phyloP scores from a whole-genome alignment of 2,113 vertebrate species.

The Megalops atlanticus region DNA sequence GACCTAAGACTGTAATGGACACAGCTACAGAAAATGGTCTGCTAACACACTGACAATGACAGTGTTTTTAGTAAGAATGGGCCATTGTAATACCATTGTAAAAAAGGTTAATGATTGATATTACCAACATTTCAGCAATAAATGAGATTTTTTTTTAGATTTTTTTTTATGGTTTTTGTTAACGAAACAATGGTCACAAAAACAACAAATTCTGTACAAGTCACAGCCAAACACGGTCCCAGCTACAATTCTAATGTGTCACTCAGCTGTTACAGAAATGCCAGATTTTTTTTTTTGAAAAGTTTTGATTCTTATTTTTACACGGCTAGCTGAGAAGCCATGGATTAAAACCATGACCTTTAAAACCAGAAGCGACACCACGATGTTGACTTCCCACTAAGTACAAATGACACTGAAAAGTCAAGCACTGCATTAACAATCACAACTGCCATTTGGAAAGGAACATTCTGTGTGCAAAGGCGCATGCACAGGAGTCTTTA shows the following conservation, averaged over 20 bases:
- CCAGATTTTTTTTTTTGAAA: no score
- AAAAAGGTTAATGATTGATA: no score
- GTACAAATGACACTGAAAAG: constrained; percentile 39
- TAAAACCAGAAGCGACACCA: constrained; percentile 24
- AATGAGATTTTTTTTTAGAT: no score
- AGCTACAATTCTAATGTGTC: not conserved
- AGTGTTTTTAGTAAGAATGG: no score
- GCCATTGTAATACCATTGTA: no score
- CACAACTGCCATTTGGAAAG: constrained; percentile 18
- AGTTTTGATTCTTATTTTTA: constrained; percentile 10
- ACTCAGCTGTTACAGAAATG: no score
- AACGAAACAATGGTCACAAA: constrained; percentile 3
- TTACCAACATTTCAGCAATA: not conserved
- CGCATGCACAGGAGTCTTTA: constrained; percentile 35
- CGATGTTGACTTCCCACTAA: constrained; percentile 25
- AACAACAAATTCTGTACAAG: not conserved
- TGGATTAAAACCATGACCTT: constrained; percentile 7
- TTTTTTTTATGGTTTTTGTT: constrained; percentile 3
- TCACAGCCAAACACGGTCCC: constrained; percentile 5
- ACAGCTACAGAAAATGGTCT: no score
- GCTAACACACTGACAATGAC: no score
- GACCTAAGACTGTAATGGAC: not conserved
- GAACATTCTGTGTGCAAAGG: constrained; percentile 32
- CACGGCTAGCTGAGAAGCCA: not conserved
- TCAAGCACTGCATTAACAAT: constrained; percentile 31